phyloP scores from a whole-genome alignment of 1,140 invertebrate genomes.

The Neodiprion fabricii region DNA sequence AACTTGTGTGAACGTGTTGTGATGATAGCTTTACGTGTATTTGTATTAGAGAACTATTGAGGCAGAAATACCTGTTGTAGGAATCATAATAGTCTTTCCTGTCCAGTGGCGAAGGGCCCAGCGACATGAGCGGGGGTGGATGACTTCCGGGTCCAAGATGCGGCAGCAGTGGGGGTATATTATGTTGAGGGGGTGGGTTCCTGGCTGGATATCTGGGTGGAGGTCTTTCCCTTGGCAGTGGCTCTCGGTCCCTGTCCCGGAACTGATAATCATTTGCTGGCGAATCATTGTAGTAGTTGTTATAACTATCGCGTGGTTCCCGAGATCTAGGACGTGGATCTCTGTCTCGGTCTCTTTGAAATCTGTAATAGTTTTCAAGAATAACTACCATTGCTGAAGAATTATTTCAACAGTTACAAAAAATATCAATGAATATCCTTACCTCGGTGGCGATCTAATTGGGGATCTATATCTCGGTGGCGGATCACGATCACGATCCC shows the following conservation, averaged over 20 bases:
- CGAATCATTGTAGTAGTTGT: slow-evolving; percentile 52
- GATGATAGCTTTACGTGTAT: slow-evolving; percentile 47
- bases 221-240: slow-evolving; percentile 45
- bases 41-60: slow-evolving; percentile 60
- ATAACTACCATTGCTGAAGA: slow-evolving; percentile 18
- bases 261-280: slow-evolving; percentile 52
- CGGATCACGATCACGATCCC: slow-evolving; percentile 24
- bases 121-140: slow-evolving; percentile 47
- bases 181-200: slow-evolving; percentile 48
- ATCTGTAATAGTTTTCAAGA: slow-evolving; percentile 39
- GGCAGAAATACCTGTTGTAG: slow-evolving; percentile 64
- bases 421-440: slow-evolving; percentile 27
- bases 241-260: slow-evolving; percentile 55
- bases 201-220: slow-evolving; percentile 46
- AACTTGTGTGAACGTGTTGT: not conserved
- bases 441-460: slow-evolving; percentile 62
- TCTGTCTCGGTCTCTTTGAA: slow-evolving; percentile 55
- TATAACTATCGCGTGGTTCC: slow-evolving; percentile 48
- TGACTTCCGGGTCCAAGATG: slow-evolving; percentile 41
- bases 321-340: slow-evolving; percentile 48
- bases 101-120: slow-evolving; percentile 57
- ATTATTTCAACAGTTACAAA: not conserved
- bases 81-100: slow-evolving; percentile 65
- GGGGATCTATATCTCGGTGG: slow-evolving; percentile 62
- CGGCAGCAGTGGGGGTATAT: slow-evolving; percentile 46